These are phyloP conservation scores for Sinella curviseta DNA, from an alignment of 1,140 invertebrate species.

Conservation along the genomic window DNA sequence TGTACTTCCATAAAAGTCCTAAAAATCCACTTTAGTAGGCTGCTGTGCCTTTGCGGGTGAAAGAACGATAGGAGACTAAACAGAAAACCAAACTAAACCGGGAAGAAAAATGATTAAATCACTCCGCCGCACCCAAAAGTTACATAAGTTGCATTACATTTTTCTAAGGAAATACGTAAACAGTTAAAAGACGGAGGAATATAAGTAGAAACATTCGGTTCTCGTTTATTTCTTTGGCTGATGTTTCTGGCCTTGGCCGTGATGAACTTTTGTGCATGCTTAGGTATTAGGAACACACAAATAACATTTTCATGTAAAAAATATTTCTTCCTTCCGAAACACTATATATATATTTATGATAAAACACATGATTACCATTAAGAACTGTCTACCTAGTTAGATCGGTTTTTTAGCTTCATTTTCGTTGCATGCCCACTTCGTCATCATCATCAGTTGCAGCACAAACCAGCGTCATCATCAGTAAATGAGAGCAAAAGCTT, in stretches of 20 bases:
- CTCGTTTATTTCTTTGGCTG: neutral
- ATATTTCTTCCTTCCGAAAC: neutral
- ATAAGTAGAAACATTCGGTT: neutral
- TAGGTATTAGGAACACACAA: too few relatives aligned
- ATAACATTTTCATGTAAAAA: neutral
- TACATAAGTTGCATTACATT: neutral
- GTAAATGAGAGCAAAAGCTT: too few relatives aligned
- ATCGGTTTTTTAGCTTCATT: too few relatives aligned
- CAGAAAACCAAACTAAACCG: neutral
- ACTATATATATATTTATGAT: neutral
- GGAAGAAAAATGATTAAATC: neutral
- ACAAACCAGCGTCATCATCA: neutral
- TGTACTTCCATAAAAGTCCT: neutral
- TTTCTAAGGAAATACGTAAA: neutral
- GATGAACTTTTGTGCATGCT: constrained; percentile 23
- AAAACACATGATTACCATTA: neutral
- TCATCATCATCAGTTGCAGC: neutral
- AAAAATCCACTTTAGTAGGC: neutral
- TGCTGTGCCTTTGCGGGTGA: neutral
- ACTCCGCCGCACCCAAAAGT: neutral
- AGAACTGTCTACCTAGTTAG: neutral
- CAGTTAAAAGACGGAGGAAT: neutral
- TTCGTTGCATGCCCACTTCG: too few relatives aligned
- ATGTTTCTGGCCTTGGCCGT: constrained; percentile 12
- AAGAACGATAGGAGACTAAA: constrained; percentile 8